phyloP scores from a whole-genome alignment of 2,113 vertebrate species.

The Epinephelus fuscoguttatus region DNA sequence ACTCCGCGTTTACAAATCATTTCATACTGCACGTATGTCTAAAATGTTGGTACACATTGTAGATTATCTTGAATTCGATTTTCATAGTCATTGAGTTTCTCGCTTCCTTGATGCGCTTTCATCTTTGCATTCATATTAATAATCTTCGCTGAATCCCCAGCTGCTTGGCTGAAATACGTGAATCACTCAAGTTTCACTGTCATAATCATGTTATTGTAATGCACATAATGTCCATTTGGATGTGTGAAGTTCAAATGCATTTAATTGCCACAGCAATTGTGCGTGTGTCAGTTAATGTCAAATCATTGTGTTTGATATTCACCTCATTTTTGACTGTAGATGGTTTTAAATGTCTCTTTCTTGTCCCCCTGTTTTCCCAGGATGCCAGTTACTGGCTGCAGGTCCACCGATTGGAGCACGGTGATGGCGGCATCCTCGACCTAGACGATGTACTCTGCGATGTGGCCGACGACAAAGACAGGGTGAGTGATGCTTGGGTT shows the following conservation, averaged over 20 bases:
- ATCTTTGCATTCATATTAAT: no score
- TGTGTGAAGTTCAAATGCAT: not conserved
- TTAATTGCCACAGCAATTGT: not conserved
- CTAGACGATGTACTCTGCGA: slow-evolving; percentile 95
- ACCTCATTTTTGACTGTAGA: not conserved
- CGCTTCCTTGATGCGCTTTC: no score
- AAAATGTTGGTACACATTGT: no score
- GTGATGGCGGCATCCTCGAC: slow-evolving; percentile 96
- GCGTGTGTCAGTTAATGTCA: no score
- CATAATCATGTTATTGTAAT: not conserved
- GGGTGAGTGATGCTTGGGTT: slow-evolving; percentile 86
- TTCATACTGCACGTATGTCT: no score
- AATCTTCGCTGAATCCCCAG: no score
- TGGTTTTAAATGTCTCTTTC: fast-evolving
- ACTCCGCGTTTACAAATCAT: not conserved
- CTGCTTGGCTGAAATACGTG: not conserved
- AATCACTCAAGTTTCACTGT: not conserved
- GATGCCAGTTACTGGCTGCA: slow-evolving; percentile 96
- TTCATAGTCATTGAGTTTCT: no score
- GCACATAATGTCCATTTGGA: not conserved
- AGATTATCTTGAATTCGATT: no score
- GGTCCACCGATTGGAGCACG: slow-evolving; percentile 93
- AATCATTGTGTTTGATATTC: not conserved
- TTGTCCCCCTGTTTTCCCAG: slow-evolving; percentile 70
- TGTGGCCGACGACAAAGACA: slow-evolving; percentile 96